phyloP scores from a whole-genome alignment of 1,140 invertebrate species.

The Trachymyrmex cornetzi region DNA sequence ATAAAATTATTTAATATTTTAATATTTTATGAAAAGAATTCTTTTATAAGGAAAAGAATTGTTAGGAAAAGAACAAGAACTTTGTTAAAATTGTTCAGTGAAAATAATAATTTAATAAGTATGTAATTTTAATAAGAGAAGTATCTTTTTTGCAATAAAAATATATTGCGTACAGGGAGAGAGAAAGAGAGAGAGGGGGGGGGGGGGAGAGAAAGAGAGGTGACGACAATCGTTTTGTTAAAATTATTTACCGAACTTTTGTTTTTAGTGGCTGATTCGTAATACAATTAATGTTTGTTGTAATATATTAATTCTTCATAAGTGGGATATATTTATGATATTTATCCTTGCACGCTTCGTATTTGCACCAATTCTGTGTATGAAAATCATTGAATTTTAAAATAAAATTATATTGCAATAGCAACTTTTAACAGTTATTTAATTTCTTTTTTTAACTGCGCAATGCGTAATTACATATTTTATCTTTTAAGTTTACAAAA shows the following conservation, averaged over 20 bases:
- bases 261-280: conserved; percentile 9
- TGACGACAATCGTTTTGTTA: neutral
- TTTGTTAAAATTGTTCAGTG: neutral
- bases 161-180: neutral
- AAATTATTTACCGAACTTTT: neutral
- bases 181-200: fast-evolving
- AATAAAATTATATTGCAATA: conserved; percentile 22
- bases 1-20: too few species aligned
- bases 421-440: neutral
- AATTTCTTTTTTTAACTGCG: conserved; percentile 7
- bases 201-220: neutral
- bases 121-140: neutral
- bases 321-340: neutral
- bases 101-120: neutral
- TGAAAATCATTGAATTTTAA: neutral
- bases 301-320: neutral
- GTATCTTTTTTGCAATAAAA: neutral
- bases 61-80: neutral
- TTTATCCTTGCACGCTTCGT: neutral
- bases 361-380: neutral
- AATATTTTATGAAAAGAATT: neutral
- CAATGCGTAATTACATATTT: neutral
- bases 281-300: neutral
- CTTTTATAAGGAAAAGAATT: neutral
- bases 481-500: neutral